phyloP scores from a whole-genome alignment of 2,797 vertebrate genomes.

The Cuniculus paca region DNA sequence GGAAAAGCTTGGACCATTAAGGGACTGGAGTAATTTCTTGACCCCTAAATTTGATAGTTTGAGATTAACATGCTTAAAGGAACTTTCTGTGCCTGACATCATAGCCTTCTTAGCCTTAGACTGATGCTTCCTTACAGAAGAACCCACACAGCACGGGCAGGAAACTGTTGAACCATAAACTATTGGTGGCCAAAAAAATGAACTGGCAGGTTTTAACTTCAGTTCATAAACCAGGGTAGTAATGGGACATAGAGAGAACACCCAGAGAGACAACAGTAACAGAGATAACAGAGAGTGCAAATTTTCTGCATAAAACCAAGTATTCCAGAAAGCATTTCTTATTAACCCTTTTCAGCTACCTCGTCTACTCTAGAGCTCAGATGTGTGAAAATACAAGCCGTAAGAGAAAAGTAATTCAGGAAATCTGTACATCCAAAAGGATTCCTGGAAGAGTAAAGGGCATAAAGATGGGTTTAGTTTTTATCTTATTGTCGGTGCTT shows the following conservation, averaged over 20 bases:
- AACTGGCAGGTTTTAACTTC: slow-evolving; percentile 33
- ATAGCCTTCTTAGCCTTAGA: background rate
- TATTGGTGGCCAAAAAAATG: background rate
- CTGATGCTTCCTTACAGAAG: background rate
- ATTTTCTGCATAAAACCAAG: background rate
- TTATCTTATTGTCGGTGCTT: background rate
- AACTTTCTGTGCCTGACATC: background rate
- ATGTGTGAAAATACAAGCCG: background rate
- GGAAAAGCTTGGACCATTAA: background rate
- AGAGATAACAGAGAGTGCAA: background rate
- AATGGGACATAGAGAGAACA: slow-evolving; percentile 50
- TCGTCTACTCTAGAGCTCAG: background rate
- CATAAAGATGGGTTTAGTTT: background rate
- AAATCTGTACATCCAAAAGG: background rate
- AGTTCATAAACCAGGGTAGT: slow-evolving; percentile 58
- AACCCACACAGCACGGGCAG: background rate
- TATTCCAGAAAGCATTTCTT: background rate
- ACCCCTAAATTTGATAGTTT: background rate
- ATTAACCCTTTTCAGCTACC: background rate
- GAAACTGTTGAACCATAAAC: slow-evolving; percentile 57
- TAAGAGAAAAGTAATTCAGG: background rate
- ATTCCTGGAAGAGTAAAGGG: background rate
- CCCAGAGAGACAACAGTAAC: background rate
- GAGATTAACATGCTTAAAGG: background rate
- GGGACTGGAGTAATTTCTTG: background rate